These are phyloP conservation scores for Cynocephalus volans DNA, from an alignment of 2,113 vertebrate species.

Conservation along the genomic window DNA sequence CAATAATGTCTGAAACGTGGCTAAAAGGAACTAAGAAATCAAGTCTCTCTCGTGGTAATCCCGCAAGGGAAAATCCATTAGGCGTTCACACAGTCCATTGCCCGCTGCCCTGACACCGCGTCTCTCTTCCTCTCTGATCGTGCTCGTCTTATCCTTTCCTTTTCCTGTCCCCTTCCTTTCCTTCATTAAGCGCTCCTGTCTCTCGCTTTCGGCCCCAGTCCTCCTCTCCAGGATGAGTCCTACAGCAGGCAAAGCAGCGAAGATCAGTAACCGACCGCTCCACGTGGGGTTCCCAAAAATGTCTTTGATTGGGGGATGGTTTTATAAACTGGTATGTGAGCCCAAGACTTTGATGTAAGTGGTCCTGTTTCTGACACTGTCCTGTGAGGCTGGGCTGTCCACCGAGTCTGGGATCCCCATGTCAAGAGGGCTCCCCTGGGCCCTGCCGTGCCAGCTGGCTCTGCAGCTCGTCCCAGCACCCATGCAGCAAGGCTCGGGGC, in stretches of 20 bases:
- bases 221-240: too few species aligned
- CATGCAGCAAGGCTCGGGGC: background rate
- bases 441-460: background rate
- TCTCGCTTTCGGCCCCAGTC: background rate
- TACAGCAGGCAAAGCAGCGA: fast-evolving
- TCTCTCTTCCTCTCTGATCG: background rate
- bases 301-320: background rate
- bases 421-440: too few species aligned
- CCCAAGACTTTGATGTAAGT: background rate
- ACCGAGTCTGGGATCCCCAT: fast-evolving
- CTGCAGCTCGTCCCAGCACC: background rate
- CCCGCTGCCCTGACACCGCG: fast-evolving
- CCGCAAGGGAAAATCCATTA: background rate
- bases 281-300: background rate
- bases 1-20: background rate
- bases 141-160: background rate
- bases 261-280: too few species aligned
- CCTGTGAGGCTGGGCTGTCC: background rate
- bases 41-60: background rate
- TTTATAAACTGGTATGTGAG: background rate
- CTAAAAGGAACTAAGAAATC: background rate
- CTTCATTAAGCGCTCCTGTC: background rate
- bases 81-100: fast-evolving
- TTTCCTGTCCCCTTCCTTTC: background rate
- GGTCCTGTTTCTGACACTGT: background rate